A percentile compares a stretch with the other conserved stretches of the same genome.
These are phyloP conservation scores for Drosophila lacertosa DNA, from an alignment of 1,140 invertebrate genomes.

Conservation along the genomic window DNA sequence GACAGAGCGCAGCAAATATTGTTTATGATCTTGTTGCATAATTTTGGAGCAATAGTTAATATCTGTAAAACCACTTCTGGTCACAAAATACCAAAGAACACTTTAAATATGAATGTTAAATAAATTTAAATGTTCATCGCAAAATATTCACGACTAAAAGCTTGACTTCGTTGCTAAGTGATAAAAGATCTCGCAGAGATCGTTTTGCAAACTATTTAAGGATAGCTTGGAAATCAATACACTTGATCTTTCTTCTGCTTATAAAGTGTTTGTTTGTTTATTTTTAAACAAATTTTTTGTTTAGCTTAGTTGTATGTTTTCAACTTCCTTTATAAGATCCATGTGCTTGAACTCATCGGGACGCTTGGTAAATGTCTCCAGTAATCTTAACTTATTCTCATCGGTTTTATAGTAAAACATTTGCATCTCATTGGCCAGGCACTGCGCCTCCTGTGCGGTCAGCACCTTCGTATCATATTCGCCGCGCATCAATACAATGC, in stretches of 20 bases:
- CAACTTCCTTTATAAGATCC: slow-evolving; percentile 92
- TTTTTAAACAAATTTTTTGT: neutral
- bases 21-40: slow-evolving; percentile 39
- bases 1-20: neutral
- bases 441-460: slow-evolving; percentile 91
- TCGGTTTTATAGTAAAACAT: slow-evolving; percentile 91
- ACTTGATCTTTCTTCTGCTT: neutral
- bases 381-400: slow-evolving; percentile 86
- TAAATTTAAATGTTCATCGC: slow-evolving; percentile 16
- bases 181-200: neutral
- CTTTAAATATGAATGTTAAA: slow-evolving; percentile 11
- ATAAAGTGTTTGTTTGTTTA: slow-evolving; percentile 1
- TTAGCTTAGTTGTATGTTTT: slow-evolving; percentile 87
- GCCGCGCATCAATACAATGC: slow-evolving; percentile 93
- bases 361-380: slow-evolving; percentile 89
- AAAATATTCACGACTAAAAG: slow-evolving; percentile 35
- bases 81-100: slow-evolving; percentile 7
- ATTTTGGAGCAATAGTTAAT: slow-evolving; percentile 75
- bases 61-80: slow-evolving; percentile 1
- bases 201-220: too few relatives aligned
- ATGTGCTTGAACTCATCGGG: slow-evolving; percentile 93
- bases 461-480: slow-evolving; percentile 94
- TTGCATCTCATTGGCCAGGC: slow-evolving; percentile 93
- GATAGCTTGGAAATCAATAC: too few relatives aligned
- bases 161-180: neutral